Percentiles rank a stretch among this genome's conserved stretches.
phyloP scores from a whole-genome alignment of 1,140 invertebrate genomes.

The Diachasmimorpha longicaudata region DNA sequence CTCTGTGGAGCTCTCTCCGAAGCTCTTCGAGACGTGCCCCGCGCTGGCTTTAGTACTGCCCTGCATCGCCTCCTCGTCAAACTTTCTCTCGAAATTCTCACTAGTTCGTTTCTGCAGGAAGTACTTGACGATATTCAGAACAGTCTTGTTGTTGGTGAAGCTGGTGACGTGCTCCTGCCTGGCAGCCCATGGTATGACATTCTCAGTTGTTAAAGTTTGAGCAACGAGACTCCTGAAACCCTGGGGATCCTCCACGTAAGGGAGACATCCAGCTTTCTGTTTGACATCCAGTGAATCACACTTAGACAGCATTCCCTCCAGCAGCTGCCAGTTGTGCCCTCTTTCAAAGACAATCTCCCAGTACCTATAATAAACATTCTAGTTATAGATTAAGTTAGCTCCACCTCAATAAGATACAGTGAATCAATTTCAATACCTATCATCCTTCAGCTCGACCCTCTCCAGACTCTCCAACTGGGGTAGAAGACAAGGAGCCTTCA shows the following conservation, averaged over 20 bases:
- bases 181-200: constrained; percentile 73
- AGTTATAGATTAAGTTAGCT: too few relatives aligned
- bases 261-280: constrained; percentile 86
- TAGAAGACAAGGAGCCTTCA: constrained; percentile 84
- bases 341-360: constrained; percentile 86
- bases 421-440: constrained; percentile 73
- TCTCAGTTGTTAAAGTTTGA: constrained; percentile 81
- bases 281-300: constrained; percentile 83
- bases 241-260: constrained; percentile 87
- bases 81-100: constrained; percentile 16
- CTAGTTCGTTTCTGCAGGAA: constrained; percentile 63
- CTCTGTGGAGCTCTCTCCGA: constrained; percentile 24
- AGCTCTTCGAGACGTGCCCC: constrained; percentile 4
- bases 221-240: constrained; percentile 84
- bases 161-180: constrained; percentile 67
- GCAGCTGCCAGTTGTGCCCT: constrained; percentile 81
- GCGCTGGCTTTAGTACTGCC: not conserved
- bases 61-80: not conserved
- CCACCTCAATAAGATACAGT: too few relatives aligned
- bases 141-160: constrained; percentile 72
- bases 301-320: constrained; percentile 75
- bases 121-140: constrained; percentile 69
- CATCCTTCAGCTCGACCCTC: constrained; percentile 80
- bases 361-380: too few relatives aligned
- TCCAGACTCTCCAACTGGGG: constrained; percentile 80